Conservation (phyloP, 2,113 vertebrate genomes). For the Crotalus horridus region DNA sequence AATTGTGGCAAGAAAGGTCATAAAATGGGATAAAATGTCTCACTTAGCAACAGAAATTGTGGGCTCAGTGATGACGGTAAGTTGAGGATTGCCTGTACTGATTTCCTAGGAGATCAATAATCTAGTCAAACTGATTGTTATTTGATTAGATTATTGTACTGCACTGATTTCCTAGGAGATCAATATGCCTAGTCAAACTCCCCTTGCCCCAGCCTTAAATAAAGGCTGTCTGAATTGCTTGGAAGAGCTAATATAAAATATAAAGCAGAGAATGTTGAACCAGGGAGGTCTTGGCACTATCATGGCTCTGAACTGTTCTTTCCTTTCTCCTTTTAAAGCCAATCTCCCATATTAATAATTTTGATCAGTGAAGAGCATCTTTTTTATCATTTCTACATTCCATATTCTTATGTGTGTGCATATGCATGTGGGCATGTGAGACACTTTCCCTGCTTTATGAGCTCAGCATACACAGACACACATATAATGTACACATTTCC, state of each 20-base stretch:
- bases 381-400: neutral
- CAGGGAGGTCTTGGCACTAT: neutral
- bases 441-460: neutral
- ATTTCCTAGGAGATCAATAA: neutral
- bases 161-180: neutral
- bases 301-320: neutral
- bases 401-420: neutral
- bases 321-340: neutral
- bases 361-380: neutral
- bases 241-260: neutral
- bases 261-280: neutral
- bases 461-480: neutral
- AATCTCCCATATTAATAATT: neutral
- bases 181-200: neutral
- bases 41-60: neutral
- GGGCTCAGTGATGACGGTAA: neutral
- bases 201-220: neutral
- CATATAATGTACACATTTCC: neutral
- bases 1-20: neutral
- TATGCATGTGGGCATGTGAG: neutral
- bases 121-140: neutral
- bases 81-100: neutral
- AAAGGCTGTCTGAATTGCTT: neutral
- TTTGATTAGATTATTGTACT: too few species aligned
- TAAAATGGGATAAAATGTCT: neutral